Percentiles rank a stretch among this genome's conserved stretches.
Conservation (phyloP, 1,140 invertebrate genomes). For the Calephelis nemesis region DNA sequence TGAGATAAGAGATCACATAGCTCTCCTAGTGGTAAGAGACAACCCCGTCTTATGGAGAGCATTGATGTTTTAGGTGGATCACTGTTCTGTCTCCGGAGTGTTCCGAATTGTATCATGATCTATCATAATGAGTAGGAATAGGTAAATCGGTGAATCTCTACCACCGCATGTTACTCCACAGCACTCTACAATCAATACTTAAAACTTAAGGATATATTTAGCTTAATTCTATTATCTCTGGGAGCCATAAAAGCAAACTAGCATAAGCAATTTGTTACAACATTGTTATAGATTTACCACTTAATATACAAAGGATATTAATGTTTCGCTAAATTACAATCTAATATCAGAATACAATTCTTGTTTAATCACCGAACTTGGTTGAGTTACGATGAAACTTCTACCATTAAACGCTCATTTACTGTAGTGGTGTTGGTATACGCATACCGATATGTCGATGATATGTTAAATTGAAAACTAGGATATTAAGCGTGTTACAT, state of each 20-base stretch:
- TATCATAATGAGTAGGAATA: too few species aligned
- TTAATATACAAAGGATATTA: constrained; percentile 15
- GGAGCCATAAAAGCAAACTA: neutral
- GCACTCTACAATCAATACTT: too few species aligned
- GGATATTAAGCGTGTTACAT: neutral
- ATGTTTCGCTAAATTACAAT: constrained; percentile 20
- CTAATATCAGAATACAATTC: constrained; percentile 22
- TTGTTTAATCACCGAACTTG: constrained; percentile 27
- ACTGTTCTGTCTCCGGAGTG: too few species aligned
- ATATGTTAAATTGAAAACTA: neutral
- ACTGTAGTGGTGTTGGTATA: constrained; percentile 4
- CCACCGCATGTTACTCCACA: too few species aligned
- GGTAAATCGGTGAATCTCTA: too few species aligned
- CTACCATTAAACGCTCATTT: constrained; percentile 30
- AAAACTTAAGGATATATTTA: too few species aligned
- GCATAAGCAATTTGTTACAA: neutral
- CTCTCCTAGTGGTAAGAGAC: too few species aligned
- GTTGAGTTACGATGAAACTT: constrained; percentile 29
- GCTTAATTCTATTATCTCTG: too few species aligned
- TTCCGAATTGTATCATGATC: too few species aligned
- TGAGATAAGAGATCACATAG: too few species aligned
- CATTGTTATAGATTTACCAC: constrained; percentile 5
- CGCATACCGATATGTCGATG: constrained; percentile 5
- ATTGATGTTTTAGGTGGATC: too few species aligned
- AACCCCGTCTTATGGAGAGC: too few species aligned